Base-by-base conservation (phyloP, 1,140 invertebrate species). In the Papilio machaon region DNA sequence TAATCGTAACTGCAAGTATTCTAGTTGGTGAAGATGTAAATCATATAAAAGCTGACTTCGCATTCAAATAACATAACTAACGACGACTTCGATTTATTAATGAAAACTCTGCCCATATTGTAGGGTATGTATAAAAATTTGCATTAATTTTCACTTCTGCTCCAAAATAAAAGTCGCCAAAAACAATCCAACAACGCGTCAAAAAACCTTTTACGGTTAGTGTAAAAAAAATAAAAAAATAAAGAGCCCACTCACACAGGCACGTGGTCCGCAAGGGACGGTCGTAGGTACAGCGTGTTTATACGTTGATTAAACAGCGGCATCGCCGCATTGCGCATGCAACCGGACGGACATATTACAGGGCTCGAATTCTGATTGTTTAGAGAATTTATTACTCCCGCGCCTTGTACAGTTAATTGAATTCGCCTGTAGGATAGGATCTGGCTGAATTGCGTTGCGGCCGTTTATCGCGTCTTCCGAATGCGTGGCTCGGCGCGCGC, bases 361-460 rank as follows among this genome's bases (percentile, higher is more conserved):
- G 89, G 90, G 85, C 91, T 93, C 92, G 92, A 94, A 93, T 94
- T 94, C 92, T 94, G 92, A 94, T 94, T 94, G 92, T 94, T 94
- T 94, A 93, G 92, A 94, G 91, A 92, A 94, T 94, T 94, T 94
- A 94, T 94, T 92, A 92, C 92, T 90, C 92, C 82, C 84, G 91
- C 89, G 92, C 91, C 92, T 91, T 94, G 92, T 94, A 93, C 91
- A 91, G 92, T 94, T 94, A 94, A 94, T 94, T 94, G 92, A 93
- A 94, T 93, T 91, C 91, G 92, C 89, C 90, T 90, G 91, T 91
- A 91, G 91, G 90, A 92, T 91, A 93, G 91, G 90, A 91, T 85
- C 87, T 82, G 87, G 85, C 86, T 87, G 89, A 89, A 89, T 92
- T 92, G 90, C 84, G 88, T 85, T 86, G 85, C 88, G 86, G 85